phyloP scores from a whole-genome alignment of 64 coral and sea anemone genomes.

The Montipora cactus region DNA sequence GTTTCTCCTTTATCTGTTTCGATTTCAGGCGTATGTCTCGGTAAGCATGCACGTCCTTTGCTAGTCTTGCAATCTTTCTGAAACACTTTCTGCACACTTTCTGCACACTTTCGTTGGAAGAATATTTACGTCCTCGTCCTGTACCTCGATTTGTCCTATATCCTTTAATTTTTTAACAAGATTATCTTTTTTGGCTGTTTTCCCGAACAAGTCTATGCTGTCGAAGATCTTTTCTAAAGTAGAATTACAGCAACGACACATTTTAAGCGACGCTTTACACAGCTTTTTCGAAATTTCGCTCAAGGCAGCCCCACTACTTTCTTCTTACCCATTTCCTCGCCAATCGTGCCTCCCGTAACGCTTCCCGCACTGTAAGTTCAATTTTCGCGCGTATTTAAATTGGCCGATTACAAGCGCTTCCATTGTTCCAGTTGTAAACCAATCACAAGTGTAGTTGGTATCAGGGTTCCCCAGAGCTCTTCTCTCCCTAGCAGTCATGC shows the following conservation, averaged over 20 bases:
- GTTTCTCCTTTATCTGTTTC: slow-evolving; percentile 20
- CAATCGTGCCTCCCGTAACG: background rate
- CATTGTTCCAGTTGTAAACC: slow-evolving; percentile 2
- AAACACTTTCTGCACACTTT: slow-evolving; percentile 5
- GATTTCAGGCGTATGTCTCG: slow-evolving; percentile 4
- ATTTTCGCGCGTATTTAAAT: background rate
- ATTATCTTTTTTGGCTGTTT: slow-evolving; percentile 5
- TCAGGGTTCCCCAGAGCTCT: background rate
- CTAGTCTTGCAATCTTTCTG: slow-evolving; percentile 18
- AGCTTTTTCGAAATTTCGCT: background rate
- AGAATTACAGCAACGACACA: background rate
- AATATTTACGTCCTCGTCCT: slow-evolving; percentile 8
- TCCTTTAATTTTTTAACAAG: slow-evolving; percentile 21
- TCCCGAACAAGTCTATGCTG: background rate
- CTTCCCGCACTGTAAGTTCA: background rate
- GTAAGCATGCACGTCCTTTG: slow-evolving; percentile 12
- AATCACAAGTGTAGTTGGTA: background rate
- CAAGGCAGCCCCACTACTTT: background rate
- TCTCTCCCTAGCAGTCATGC: background rate
- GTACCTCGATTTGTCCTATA: slow-evolving; percentile 23
- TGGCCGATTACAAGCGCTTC: background rate
- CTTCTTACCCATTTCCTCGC: background rate
- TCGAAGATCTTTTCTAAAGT: background rate
- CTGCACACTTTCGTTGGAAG: slow-evolving; percentile 26
- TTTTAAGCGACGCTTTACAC: background rate